Evolutionary conservation across 2,113 vertebrate species (phyloP), one percentile per base, ranked within the genome.

Genomic region (Ahaetulla prasina): DNA sequence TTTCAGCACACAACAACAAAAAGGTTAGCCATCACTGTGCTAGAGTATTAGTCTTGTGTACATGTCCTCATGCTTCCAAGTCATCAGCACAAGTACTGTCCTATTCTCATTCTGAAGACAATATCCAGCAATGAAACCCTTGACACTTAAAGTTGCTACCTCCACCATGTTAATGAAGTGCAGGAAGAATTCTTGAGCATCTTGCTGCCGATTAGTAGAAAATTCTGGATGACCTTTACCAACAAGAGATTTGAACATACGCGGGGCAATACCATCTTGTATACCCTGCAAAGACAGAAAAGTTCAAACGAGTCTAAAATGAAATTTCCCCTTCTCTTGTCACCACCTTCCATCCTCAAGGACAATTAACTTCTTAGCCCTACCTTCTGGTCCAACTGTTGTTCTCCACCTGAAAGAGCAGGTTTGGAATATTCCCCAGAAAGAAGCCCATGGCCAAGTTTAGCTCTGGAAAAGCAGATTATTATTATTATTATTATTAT

Each of bases 111-210:
- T 16, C 0, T 0, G 4, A 0, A 85, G 22, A 23, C 85, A 93
- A n/a, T 30, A 94, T 45, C 45, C 92, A 20, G 86, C 22, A 54
- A n/a, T 55, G 93, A 16, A 91, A 92, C 89, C 43, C 11, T 20
- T 45, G 92, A 16, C 85, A 57, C 84, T 84, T 27, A 8, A 91
- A 47, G 14, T 0, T 39, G 91, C 97, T 98, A 99, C 99, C 99
- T 99, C 99, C 94, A 99, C 99, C 99, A 99, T 99, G 97, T 99
- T 99, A 96, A 99, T 99, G 96, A 99, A 99, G 97, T 99, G 99
- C 97, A 99, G 98, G 96, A 99, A 98, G 97, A 99, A 99, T 96
- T 99, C 99, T 96, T 99, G 99, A 93, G 99, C 99, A 39, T 99
- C 99, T 96, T 99, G 99, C 93, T 99, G 99, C 87, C 99, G 97